phyloP scores from a whole-genome alignment of 1,140 invertebrate genomes.

The Coelopa frigida region DNA sequence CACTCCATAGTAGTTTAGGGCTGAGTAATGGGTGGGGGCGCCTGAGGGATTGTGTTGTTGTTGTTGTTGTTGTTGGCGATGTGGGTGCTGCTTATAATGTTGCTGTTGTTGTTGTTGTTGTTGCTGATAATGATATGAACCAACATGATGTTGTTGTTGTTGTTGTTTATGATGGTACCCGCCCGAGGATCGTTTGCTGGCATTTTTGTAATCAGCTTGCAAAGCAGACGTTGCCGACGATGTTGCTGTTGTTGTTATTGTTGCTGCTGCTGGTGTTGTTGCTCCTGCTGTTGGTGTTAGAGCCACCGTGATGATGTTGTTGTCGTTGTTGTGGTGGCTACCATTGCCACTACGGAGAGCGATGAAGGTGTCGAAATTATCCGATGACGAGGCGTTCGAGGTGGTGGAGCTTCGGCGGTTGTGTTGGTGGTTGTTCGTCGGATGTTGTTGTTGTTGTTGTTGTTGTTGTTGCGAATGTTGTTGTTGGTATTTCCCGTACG shows the following conservation, averaged over 20 bases:
- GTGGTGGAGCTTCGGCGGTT: slow-evolving; percentile 33
- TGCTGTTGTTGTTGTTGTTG: slow-evolving; percentile 9
- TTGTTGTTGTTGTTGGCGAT: slow-evolving; percentile 10
- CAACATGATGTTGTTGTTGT: neutral
- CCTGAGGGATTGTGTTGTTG: slow-evolving; percentile 9
- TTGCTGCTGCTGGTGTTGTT: neutral
- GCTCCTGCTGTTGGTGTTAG: neutral
- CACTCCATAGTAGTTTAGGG: slow-evolving; percentile 33
- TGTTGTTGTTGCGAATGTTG: slow-evolving; percentile 12
- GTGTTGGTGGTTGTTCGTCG: neutral
- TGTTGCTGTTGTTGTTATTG: neutral
- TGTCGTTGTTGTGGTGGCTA: slow-evolving; percentile 5
- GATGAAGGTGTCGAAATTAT: slow-evolving; percentile 42
- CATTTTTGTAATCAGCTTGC: slow-evolving; percentile 5
- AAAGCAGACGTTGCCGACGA: neutral
- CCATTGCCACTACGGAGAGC: slow-evolving; percentile 27
- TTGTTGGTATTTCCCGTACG: slow-evolving; percentile 7
- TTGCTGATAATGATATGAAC: neutral
- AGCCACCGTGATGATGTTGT: slow-evolving; percentile 7
- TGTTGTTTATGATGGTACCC: neutral
- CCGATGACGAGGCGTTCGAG: slow-evolving; percentile 38
- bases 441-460: slow-evolving; percentile 10
- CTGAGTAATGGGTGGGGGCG: slow-evolving; percentile 24
- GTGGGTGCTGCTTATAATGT: neutral
- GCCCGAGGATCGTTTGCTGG: neutral